These are phyloP conservation scores for Baryphthengus martii DNA, from an alignment of 2,113 vertebrate genomes.

Conservation along the genomic window DNA sequence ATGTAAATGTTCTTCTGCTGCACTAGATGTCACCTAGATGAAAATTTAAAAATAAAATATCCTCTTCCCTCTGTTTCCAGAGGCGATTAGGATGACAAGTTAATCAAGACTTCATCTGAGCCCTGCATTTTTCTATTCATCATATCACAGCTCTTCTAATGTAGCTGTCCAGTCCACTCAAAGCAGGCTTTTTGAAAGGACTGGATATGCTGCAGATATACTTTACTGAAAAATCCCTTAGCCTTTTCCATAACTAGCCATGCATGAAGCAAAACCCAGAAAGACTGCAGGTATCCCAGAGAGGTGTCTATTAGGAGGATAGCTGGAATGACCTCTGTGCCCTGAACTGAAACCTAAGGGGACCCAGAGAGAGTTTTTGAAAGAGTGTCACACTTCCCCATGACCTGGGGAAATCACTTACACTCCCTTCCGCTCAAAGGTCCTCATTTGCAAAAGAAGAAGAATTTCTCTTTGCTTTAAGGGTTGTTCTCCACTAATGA, in stretches of 20 bases:
- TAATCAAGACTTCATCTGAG: conserved; percentile 32
- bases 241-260: not conserved
- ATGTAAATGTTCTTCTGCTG: not conserved
- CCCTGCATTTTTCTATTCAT: not conserved
- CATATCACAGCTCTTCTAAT: not conserved
- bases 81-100: not conserved
- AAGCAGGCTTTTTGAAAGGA: not conserved
- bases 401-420: not conserved
- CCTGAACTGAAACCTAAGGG: not conserved
- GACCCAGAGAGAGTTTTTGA: not conserved
- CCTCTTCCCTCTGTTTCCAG: not conserved
- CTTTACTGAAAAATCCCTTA: not conserved
- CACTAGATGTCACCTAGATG: not conserved
- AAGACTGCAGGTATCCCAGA: not conserved
- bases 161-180: not conserved
- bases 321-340: not conserved
- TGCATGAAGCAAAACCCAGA: not conserved
- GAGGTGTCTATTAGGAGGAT: not conserved
- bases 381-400: not conserved
- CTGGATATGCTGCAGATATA: not conserved
- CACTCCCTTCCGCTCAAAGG: not conserved
- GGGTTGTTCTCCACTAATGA: not conserved
- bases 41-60: conserved; percentile 46
- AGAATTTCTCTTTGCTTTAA: not conserved
- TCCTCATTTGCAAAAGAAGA: conserved; percentile 1